Conservation (phyloP, 1,140 invertebrate genomes). For the Bombus ignitus region DNA sequence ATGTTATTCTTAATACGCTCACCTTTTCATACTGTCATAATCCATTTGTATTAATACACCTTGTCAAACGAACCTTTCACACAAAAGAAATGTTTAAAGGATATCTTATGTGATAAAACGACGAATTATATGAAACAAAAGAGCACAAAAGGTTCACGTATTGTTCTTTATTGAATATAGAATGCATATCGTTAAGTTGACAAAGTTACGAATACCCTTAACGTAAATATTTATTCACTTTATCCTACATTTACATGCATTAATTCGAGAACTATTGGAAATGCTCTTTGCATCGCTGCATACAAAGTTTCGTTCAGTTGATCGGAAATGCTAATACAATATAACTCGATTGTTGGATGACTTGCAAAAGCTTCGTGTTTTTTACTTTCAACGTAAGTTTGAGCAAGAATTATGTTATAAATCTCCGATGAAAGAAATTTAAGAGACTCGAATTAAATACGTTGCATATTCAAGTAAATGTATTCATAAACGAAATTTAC, state of each 20-base stretch:
- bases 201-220: not conserved
- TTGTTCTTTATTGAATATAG: not conserved
- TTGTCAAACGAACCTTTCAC: too few species aligned
- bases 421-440: not conserved
- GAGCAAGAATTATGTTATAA: not conserved
- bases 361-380: not conserved
- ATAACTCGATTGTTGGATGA: not conserved
- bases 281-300: not conserved
- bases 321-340: conserved; percentile 23
- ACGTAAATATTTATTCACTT: conserved; percentile 1
- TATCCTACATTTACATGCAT: conserved; percentile 1
- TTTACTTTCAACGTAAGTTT: not conserved
- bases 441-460: not conserved
- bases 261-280: conserved; percentile 13
- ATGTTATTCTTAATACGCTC: too few species aligned
- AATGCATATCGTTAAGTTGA: not conserved
- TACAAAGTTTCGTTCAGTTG: not conserved
- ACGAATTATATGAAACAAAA: not conserved
- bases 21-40: too few species aligned
- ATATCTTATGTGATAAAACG: not conserved
- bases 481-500: not conserved
- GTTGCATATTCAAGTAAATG: not conserved
- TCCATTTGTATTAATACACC: too few species aligned
- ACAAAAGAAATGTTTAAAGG: not conserved
- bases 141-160: not conserved